phyloP scores from a whole-genome alignment of 2,113 vertebrate genomes.

The Mormyrus iriodes region DNA sequence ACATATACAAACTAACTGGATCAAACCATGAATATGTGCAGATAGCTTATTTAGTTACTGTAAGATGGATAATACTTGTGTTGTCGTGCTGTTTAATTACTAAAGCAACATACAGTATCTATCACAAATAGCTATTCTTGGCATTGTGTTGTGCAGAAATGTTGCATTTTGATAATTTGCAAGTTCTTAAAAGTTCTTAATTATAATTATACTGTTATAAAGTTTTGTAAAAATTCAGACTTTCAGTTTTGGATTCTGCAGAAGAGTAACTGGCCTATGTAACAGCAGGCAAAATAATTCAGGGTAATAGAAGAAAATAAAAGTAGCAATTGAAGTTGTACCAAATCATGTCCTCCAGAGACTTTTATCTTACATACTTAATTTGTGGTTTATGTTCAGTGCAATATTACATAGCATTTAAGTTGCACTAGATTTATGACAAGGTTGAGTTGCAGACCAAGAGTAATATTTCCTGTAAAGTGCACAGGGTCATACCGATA shows the following conservation, averaged over 20 bases:
- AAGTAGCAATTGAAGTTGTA: neutral
- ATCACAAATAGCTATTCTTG: neutral
- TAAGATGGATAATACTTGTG: neutral
- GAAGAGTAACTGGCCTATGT: neutral
- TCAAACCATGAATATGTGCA: neutral
- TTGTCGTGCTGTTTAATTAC: neutral
- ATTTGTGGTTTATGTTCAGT: conserved; percentile 16
- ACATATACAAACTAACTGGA: neutral
- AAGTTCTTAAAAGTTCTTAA: neutral
- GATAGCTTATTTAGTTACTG: neutral
- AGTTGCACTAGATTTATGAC: neutral
- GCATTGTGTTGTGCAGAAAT: neutral
- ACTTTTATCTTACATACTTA: conserved; percentile 9
- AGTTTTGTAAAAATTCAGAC: neutral
- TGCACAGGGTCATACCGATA: conserved; percentile 11
- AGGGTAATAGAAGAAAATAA: conserved; percentile 3
- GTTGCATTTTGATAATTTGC: neutral
- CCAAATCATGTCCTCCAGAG: neutral
- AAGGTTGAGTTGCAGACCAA: conserved; percentile 2
- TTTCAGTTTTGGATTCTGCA: neutral
- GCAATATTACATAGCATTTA: neutral
- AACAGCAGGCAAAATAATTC: neutral
- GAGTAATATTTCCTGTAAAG: conserved; percentile 18
- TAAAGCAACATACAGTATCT: neutral
- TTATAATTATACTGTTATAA: neutral